phyloP scores from a whole-genome alignment of 1,140 invertebrate genomes.

The Bombus pyrosoma region DNA sequence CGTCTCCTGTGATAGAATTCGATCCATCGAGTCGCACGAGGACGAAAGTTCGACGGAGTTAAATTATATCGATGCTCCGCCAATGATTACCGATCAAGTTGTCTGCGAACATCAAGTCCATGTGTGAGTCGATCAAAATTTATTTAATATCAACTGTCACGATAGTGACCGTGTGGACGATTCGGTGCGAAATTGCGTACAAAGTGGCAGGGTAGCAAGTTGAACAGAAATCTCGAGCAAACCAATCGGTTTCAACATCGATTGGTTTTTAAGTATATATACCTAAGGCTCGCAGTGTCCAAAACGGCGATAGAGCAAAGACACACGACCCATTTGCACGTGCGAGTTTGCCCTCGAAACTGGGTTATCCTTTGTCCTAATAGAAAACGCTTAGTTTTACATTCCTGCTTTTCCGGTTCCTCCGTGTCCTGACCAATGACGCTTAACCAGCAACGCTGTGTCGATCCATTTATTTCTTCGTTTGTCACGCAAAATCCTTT shows the following conservation, averaged over 20 bases:
- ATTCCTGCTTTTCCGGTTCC: constrained; percentile 63
- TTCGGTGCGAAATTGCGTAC: not conserved
- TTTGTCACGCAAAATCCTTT: not conserved
- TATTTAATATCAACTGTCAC: not conserved
- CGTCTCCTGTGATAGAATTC: not conserved
- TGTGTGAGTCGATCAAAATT: not conserved
- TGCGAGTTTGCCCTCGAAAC: constrained; percentile 50
- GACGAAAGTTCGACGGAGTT: not conserved
- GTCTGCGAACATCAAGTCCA: not conserved
- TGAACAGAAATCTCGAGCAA: not conserved
- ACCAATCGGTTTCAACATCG: not conserved
- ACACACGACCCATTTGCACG: constrained; percentile 54
- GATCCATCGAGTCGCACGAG: not conserved
- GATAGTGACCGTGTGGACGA: not conserved
- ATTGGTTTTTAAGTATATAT: not conserved
- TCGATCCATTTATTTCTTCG: constrained; percentile 17
- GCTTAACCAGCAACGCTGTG: not conserved
- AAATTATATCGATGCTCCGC: not conserved
- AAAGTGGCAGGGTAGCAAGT: not conserved
- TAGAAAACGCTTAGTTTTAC: constrained; percentile 35
- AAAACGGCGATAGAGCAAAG: not conserved
- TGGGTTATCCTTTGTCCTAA: constrained; percentile 69
- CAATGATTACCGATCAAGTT: not conserved
- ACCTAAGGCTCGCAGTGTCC: not conserved
- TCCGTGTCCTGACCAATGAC: constrained; percentile 50